phyloP scores from a whole-genome alignment of 2,888 invertebrate genomes.

The Danaus chrysippus region DNA sequence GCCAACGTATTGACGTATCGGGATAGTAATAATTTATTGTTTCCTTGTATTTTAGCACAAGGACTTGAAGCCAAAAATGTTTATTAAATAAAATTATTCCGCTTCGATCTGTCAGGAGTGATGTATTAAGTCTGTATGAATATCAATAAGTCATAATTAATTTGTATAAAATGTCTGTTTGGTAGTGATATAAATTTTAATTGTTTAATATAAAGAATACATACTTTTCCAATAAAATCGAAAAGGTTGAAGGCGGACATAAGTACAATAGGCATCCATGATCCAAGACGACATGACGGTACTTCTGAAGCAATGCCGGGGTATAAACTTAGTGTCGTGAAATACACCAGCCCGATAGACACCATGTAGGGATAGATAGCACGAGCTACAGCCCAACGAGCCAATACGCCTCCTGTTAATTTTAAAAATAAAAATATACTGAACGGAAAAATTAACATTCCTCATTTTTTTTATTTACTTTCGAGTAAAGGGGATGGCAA shows the following conservation, averaged over 20 bases:
- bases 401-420: slow-evolving; percentile 81
- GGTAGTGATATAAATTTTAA: background rate
- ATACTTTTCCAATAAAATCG: slow-evolving; percentile 91
- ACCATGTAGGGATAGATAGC: slow-evolving; percentile 95
- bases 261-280: slow-evolving; percentile 95
- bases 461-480: too few species aligned
- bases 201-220: slow-evolving; percentile 8
- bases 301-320: slow-evolving; percentile 95
- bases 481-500: too few species aligned
- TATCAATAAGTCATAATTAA: too few species aligned
- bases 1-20: background rate
- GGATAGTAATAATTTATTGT: background rate
- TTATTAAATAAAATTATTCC: too few species aligned
- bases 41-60: background rate
- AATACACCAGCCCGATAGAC: slow-evolving; percentile 92
- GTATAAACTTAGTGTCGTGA: slow-evolving; percentile 92
- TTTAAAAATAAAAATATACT: too few species aligned
- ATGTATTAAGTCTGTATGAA: too few species aligned
- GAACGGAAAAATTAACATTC: too few species aligned
- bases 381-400: slow-evolving; percentile 89
- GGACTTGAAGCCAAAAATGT: too few species aligned
- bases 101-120: too few species aligned
- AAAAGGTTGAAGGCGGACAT: slow-evolving; percentile 94
- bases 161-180: background rate
- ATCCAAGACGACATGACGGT: slow-evolving; percentile 87